Evolutionary conservation across 2,797 vertebrate genomes (phyloP), one percentile per base, ranked within the genome.

Genomic region (Enteromius trimaculatus): DNA sequence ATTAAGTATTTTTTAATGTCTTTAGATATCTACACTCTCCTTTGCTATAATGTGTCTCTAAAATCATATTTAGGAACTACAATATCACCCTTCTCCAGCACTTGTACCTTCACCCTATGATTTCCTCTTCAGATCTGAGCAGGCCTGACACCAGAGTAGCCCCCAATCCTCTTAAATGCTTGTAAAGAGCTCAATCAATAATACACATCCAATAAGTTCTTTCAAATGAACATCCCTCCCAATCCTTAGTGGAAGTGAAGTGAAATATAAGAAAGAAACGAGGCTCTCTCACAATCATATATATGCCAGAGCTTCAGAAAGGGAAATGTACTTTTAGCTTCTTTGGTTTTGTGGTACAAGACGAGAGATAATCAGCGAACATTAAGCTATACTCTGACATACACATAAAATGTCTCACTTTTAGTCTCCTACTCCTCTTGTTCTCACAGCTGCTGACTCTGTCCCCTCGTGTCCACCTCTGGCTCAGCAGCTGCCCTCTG

Each of bases 401-500:
- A 31, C 21, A 84, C n/a, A 85, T 37, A 85, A 5, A 70, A 66
- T 51, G 49, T 74, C 84, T 87, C 75, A 94, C 93, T 90, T 95
- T 91, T 87, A 92, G 92, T 90, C 91, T 93, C 88, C 94, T 91
- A 91, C 91, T 90, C 81, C 92, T 83, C 78, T 94, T 92, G 90
- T 91, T 93, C 87, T 95, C 85, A 69, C 93, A 94, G 92, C 92
- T 93, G 93, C 92, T 95, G 92, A 93, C 91, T 94, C 94, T 92
- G 88, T 96, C 95, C 89, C 92, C 94, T 2, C 92, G 91, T 55
- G 94, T 97, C 95, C 96, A 96, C 95, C 90, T 92, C 90, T 95
- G 96, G 55, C 88, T 98, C 94, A 97, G 92, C 93, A 95, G 95
- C 92, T 96, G 94, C 53, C 95, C 95, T 90, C 93, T 94, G 93